Conservation (phyloP, 2,797 vertebrate species). For the Varecia variegata region DNA sequence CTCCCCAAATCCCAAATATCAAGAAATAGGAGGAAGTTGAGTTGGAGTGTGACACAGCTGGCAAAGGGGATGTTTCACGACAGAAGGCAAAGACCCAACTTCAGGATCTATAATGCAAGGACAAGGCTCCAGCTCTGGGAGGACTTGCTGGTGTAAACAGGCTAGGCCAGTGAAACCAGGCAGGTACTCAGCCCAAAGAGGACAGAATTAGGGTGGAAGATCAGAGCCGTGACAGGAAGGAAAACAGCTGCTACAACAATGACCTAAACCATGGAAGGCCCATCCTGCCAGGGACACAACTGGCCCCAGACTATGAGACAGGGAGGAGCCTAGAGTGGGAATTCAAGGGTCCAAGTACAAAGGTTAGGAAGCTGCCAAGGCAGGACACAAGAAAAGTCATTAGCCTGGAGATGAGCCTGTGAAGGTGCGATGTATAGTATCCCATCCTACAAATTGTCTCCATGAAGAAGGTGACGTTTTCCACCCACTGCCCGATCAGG, state of each 20-base stretch:
- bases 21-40: background rate
- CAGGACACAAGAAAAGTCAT: background rate
- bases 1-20: background rate
- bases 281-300: background rate
- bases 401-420: background rate
- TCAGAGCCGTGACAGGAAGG: background rate
- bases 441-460: background rate
- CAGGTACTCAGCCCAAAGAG: background rate
- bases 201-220: background rate
- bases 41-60: background rate
- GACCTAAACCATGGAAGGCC: background rate
- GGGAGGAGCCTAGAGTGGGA: background rate
- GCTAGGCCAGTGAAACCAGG: background rate
- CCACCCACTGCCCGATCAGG: background rate
- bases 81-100: background rate
- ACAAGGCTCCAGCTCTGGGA: background rate
- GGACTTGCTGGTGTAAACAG: background rate
- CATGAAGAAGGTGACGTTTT: background rate
- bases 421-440: background rate
- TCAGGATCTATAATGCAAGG: background rate
- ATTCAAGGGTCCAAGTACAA: conserved; percentile 11
- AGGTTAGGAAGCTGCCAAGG: background rate
- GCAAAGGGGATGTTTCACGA: background rate
- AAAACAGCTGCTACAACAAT: background rate
- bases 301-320: background rate